Percentiles rank a stretch among this genome's conserved stretches.
phyloP scores from a whole-genome alignment of 2,888 invertebrate species.

The Rambutsinella grinnellia region DNA sequence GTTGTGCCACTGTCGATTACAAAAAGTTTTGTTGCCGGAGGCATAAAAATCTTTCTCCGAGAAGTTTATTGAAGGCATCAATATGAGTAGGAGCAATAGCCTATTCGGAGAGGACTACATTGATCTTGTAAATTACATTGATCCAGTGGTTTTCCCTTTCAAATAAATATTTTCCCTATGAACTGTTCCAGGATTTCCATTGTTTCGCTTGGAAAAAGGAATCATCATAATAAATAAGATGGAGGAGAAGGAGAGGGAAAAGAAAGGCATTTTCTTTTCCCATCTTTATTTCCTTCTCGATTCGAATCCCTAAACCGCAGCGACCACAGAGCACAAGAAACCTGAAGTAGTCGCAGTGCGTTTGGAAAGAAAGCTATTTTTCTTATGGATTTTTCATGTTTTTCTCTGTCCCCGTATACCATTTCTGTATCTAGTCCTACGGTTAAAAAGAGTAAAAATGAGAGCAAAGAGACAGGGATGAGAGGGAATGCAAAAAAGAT shows the following conservation, averaged over 20 bases:
- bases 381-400: conserved; percentile 42
- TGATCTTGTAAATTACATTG: conserved; percentile 42
- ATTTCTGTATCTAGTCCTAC: no score
- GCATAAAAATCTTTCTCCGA: no score
- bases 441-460: conserved; percentile 7
- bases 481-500: conserved; percentile 2
- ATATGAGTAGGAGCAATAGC: no score
- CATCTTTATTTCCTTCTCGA: conserved; percentile 17
- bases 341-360: no score
- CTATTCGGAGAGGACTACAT: conserved; percentile 17
- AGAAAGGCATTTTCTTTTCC: conserved; percentile 4
- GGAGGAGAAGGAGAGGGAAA: no score
- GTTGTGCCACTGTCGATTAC: no score
- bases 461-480: conserved; percentile 1
- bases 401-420: background rate
- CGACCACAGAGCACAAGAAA: no score
- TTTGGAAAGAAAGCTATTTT: conserved; percentile 29
- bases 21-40: no score
- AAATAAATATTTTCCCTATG: conserved; percentile 11
- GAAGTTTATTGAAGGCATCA: no score
- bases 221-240: conserved; percentile 40
- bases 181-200: no score
- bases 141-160: no score
- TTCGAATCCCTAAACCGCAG: conserved; percentile 36
- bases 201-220: background rate